A percentile compares a stretch with the other conserved stretches of the same genome.
These are phyloP conservation scores for Phocoena phocoena DNA, from an alignment of 2,113 vertebrate genomes.

Conservation along the genomic window DNA sequence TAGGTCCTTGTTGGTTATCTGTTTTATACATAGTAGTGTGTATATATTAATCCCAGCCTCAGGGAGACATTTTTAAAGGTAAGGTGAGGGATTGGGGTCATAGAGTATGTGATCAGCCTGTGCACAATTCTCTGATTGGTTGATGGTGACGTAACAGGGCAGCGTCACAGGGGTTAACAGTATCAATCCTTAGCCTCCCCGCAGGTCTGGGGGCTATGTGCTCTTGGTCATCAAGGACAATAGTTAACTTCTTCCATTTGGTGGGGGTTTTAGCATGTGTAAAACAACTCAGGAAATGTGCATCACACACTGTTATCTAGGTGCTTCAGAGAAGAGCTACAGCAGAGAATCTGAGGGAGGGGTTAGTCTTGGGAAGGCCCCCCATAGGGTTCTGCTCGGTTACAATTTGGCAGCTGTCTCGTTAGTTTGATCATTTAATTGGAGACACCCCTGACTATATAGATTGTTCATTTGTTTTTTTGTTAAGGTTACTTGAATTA, in stretches of 20 bases:
- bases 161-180: not conserved
- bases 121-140: not conserved
- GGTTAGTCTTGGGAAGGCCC: not conserved
- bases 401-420: not conserved
- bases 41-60: not conserved
- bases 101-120: not conserved
- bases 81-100: not conserved
- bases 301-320: not conserved
- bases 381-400: not conserved
- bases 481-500: not conserved
- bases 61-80: not conserved
- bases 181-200: not conserved
- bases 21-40: not conserved
- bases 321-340: not conserved
- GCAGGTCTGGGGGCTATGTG: not conserved
- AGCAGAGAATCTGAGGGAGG: not conserved
- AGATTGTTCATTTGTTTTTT: not conserved
- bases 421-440: conserved; percentile 10
- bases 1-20: not conserved
- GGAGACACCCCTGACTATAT: not conserved
- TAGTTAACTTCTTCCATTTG: not conserved
- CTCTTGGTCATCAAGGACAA: not conserved
- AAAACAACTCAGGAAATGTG: not conserved
- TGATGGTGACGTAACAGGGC: not conserved
- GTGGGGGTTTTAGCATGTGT: not conserved